phyloP scores from a whole-genome alignment of 1,140 invertebrate species.

The Bombus soroeensis region DNA sequence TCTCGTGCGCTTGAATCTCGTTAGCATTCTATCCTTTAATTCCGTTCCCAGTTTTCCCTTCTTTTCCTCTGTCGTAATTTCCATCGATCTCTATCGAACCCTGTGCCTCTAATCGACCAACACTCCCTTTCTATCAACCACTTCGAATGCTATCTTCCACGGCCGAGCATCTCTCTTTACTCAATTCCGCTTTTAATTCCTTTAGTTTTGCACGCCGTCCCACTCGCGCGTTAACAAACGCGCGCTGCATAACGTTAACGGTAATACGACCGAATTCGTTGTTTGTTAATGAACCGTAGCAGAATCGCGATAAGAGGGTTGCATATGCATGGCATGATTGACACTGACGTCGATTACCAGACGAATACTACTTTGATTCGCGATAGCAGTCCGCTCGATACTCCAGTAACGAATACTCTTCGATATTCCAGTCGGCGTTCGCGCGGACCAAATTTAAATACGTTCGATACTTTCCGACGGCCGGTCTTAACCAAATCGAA shows the following conservation, averaged over 20 bases:
- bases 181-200: background rate
- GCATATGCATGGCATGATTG: slow-evolving; percentile 25
- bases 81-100: slow-evolving; percentile 20
- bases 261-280: slow-evolving; percentile 16
- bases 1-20: slow-evolving; percentile 55
- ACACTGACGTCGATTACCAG: slow-evolving; percentile 22
- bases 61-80: slow-evolving; percentile 4
- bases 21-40: slow-evolving; percentile 61
- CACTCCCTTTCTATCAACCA: background rate
- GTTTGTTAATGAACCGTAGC: background rate
- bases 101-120: slow-evolving; percentile 19
- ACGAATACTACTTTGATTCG: slow-evolving; percentile 32
- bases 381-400: slow-evolving; percentile 15
- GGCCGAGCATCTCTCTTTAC: background rate
- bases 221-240: background rate
- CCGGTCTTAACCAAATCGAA: background rate
- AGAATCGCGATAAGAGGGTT: slow-evolving; percentile 38
- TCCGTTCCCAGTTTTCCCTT: slow-evolving; percentile 49
- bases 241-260: background rate
- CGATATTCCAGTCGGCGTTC: background rate
- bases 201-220: background rate
- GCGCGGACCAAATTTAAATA: slow-evolving; percentile 18
- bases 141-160: background rate
- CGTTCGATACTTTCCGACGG: background rate
- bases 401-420: slow-evolving; percentile 21